phyloP scores from a whole-genome alignment of 2,888 invertebrate genomes.

The Stenichneumon culpator region DNA sequence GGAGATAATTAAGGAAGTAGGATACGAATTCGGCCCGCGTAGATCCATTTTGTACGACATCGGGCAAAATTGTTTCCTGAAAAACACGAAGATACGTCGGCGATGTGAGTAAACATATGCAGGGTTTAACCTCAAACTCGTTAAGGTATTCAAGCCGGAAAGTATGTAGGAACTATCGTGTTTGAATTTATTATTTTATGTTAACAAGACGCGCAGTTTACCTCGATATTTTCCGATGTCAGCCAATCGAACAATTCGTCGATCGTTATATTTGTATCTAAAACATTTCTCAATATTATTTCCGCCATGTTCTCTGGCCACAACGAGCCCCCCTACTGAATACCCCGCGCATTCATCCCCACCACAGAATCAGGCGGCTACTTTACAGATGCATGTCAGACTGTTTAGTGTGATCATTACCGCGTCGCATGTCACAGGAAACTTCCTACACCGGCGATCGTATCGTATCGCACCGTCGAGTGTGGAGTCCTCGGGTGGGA shows the following conservation, averaged over 20 bases:
- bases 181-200: neutral
- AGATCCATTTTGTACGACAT: slow-evolving; percentile 65
- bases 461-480: too few relatives aligned
- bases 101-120: slow-evolving; percentile 17
- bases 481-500: too few relatives aligned
- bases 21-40: slow-evolving; percentile 73
- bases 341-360: neutral
- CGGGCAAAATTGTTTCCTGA: slow-evolving; percentile 61
- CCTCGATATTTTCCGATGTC: slow-evolving; percentile 72
- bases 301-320: slow-evolving; percentile 70
- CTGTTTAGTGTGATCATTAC: neutral
- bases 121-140: slow-evolving; percentile 37
- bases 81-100: slow-evolving; percentile 25
- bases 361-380: neutral
- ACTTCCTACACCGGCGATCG: neutral
- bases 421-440: neutral
- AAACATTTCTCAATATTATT: slow-evolving; percentile 71
- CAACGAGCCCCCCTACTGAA: neutral
- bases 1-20: slow-evolving; percentile 76
- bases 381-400: neutral
- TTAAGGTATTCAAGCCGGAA: neutral
- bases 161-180: neutral
- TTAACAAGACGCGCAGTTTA: slow-evolving; percentile 54
- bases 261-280: slow-evolving; percentile 71
- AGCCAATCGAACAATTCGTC: slow-evolving; percentile 75